Percentiles rank a stretch among this genome's conserved stretches.
Conservation (phyloP, 2,888 invertebrate genomes). For the Esperia sulphurella region DNA sequence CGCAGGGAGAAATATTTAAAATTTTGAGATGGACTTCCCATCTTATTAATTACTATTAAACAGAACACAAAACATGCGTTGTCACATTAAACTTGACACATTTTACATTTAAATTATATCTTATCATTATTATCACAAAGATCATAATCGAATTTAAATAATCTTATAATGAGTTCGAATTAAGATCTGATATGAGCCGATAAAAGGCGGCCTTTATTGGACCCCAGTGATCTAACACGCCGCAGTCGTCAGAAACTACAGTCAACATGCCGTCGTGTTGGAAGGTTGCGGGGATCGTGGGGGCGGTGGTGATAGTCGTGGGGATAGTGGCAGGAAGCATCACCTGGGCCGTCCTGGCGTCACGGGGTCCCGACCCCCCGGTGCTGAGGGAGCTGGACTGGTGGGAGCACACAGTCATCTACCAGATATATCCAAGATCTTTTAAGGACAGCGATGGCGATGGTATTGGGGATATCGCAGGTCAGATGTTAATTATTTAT, state of each 20-base stretch:
- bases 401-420: constrained; percentile 89
- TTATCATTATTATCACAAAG: too few species aligned
- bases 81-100: too few species aligned
- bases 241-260: not conserved
- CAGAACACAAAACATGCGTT: too few species aligned
- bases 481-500: constrained; percentile 40
- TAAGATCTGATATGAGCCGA: not conserved
- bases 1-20: too few species aligned
- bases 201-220: not conserved
- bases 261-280: constrained; percentile 23
- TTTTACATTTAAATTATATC: too few species aligned
- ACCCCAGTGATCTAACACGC: not conserved
- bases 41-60: too few species aligned
- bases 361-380: constrained; percentile 22
- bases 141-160: not conserved
- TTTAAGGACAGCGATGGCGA: constrained; percentile 89
- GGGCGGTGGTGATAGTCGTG: constrained; percentile 26
- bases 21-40: too few species aligned
- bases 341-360: constrained; percentile 39
- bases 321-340: constrained; percentile 32
- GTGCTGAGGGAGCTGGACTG: constrained; percentile 75
- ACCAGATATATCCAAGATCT: constrained; percentile 91
- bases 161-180: not conserved
- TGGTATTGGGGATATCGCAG: constrained; percentile 90
- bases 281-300: constrained; percentile 22